These are phyloP conservation scores for Nansenia antarctica DNA, from an alignment of 2,113 vertebrate genomes.

Conservation along the genomic window DNA sequence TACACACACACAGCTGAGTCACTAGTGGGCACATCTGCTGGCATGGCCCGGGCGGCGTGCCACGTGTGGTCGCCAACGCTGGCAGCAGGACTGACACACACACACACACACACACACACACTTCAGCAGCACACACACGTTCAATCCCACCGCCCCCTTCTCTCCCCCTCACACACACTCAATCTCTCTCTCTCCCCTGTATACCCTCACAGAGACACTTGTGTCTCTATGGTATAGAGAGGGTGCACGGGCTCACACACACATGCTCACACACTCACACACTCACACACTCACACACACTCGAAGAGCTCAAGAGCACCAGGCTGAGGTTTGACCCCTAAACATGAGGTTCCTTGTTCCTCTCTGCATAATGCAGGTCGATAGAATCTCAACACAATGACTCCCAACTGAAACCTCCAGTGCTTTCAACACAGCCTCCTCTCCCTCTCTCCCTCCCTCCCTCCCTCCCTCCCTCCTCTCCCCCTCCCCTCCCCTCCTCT, in stretches of 20 bases:
- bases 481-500: background rate
- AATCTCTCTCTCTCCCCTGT: background rate
- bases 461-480: slow-evolving; percentile 45
- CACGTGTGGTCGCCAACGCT: slow-evolving; percentile 63
- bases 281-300: slow-evolving; percentile 2
- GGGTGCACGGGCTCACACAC: slow-evolving; percentile 7
- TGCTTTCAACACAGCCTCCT: slow-evolving; percentile 50
- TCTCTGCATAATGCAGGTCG: background rate
- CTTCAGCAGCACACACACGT: slow-evolving; percentile 14
- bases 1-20: slow-evolving; percentile 64
- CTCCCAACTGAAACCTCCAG: slow-evolving; percentile 40
- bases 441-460: no score
- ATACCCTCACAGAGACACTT: background rate
- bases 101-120: slow-evolving; percentile 62
- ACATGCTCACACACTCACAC: background rate
- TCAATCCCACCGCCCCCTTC: slow-evolving; percentile 11
- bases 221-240: no score
- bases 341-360: background rate
- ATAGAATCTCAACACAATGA: slow-evolving; percentile 8
- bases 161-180: background rate
- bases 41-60: slow-evolving; percentile 61
- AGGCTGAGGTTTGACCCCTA: background rate
- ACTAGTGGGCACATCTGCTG: slow-evolving; percentile 73
- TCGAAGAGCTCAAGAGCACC: background rate
- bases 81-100: slow-evolving; percentile 65